A percentile compares a stretch with the other conserved stretches of the same genome.
Evolutionary conservation across 2,888 invertebrate genomes (phyloP).

Genomic region (Carterocephalus palaemon): DNA sequence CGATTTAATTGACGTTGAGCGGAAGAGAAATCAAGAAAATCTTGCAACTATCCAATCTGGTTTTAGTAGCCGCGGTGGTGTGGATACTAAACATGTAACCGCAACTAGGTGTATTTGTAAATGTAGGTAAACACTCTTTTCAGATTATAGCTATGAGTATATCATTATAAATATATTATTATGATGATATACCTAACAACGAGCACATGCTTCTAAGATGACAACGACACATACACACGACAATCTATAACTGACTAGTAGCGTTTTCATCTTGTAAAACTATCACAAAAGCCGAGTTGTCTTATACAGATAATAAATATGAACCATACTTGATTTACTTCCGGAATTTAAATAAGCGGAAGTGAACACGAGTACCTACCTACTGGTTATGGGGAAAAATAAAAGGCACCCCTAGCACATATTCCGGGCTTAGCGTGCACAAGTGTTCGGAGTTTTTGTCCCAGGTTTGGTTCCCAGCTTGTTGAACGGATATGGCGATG

Average conservation of each 20-base stretch:
- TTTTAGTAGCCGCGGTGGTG: constrained; percentile 19
- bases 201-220: too few relatives aligned
- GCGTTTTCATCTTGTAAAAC: too few relatives aligned
- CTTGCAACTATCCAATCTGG: constrained; percentile 23
- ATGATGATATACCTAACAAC: too few relatives aligned
- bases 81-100: constrained; percentile 1
- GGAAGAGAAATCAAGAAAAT: constrained; percentile 39
- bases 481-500: constrained; percentile 36
- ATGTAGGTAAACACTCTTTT: too few relatives aligned
- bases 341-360: constrained; percentile 57
- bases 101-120: too few relatives aligned
- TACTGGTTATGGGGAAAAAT: constrained; percentile 39
- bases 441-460: constrained; percentile 51
- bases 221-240: too few relatives aligned
- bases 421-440: constrained; percentile 47
- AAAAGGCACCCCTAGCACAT: constrained; percentile 49
- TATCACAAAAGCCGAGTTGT: too few relatives aligned
- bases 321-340: constrained; percentile 34
- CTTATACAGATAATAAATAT: too few relatives aligned
- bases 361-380: constrained; percentile 46
- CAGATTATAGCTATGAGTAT: too few relatives aligned
- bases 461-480: constrained; percentile 41
- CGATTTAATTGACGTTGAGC: constrained; percentile 30
- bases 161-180: too few relatives aligned
- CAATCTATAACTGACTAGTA: too few relatives aligned